Conservation (phyloP, 2,797 vertebrate species). For the Poliocrania exsul region DNA sequence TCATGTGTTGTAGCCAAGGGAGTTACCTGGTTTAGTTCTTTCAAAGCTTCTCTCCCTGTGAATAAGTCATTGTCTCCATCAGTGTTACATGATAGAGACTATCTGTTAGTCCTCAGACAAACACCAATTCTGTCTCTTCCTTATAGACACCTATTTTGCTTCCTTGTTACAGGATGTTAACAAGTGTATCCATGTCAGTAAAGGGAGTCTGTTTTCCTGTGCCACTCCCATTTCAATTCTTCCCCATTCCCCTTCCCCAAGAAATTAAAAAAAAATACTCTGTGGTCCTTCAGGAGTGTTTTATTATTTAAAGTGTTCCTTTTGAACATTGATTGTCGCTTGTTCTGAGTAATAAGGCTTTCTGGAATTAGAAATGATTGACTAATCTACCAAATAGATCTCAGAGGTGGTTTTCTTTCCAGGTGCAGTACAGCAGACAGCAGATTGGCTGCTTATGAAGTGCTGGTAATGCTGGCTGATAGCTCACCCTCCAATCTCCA, state of each 20-base stretch:
- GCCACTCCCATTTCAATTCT: background rate
- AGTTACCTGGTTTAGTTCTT: background rate
- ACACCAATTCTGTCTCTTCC: background rate
- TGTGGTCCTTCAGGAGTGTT: background rate
- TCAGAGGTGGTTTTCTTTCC: conserved; percentile 29
- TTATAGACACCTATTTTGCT: background rate
- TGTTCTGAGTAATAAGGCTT: background rate
- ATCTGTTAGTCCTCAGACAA: background rate
- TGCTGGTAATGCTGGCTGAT: conserved; percentile 96
- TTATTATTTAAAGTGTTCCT: background rate
- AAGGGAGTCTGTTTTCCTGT: background rate
- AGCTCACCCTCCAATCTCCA: conserved; percentile 93
- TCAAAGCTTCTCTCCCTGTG: background rate
- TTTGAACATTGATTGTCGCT: background rate
- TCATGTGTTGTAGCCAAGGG: background rate
- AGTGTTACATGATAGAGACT: background rate
- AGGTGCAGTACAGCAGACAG: conserved; percentile 98
- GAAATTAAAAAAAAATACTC: background rate
- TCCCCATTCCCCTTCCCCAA: background rate
- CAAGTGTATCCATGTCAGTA: background rate
- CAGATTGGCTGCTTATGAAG: conserved; percentile 95
- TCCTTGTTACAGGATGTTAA: background rate
- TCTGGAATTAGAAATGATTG: conserved; percentile 29
- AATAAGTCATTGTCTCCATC: background rate
- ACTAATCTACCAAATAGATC: background rate